Evolutionary conservation across 1,140 invertebrate species (phyloP).

Genomic region (Drosophila simulans): DNA sequence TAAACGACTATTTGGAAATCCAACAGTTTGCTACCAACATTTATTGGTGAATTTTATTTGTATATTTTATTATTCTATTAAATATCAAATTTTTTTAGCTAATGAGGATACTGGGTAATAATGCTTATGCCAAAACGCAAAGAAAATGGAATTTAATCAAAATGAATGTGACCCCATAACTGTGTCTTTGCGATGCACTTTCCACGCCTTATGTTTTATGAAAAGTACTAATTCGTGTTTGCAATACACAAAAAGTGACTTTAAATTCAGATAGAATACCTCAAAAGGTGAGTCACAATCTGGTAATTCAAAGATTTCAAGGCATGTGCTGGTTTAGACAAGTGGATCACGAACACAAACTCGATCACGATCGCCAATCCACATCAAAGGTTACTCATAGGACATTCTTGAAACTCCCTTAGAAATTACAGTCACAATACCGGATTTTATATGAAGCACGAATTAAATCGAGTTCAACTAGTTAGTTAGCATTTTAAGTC

Average conservation of each 20-base stretch:
- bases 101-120: slow-evolving; percentile 6
- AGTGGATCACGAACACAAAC: slow-evolving; percentile 73
- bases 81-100: not conserved
- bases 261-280: too few species aligned
- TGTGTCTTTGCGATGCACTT: too few species aligned
- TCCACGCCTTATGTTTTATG: too few species aligned
- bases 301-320: slow-evolving; percentile 15
- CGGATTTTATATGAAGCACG: slow-evolving; percentile 12
- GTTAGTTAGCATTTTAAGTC: slow-evolving; percentile 72
- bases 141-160: not conserved
- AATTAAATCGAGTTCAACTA: slow-evolving; percentile 71
- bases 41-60: not conserved
- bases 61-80: too few species aligned
- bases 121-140: slow-evolving; percentile 27
- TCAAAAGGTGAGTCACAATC: slow-evolving; percentile 1
- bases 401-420: slow-evolving; percentile 27
- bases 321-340: slow-evolving; percentile 76
- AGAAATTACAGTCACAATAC: slow-evolving; percentile 4
- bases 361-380: slow-evolving; percentile 18
- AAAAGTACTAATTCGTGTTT: too few species aligned
- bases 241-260: too few species aligned
- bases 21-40: slow-evolving; percentile 11
- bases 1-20: slow-evolving; percentile 16
- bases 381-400: slow-evolving; percentile 32
- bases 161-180: too few species aligned